Base-by-base conservation (phyloP, 2,113 vertebrate genomes). In the Corydoras sp. region DNA sequence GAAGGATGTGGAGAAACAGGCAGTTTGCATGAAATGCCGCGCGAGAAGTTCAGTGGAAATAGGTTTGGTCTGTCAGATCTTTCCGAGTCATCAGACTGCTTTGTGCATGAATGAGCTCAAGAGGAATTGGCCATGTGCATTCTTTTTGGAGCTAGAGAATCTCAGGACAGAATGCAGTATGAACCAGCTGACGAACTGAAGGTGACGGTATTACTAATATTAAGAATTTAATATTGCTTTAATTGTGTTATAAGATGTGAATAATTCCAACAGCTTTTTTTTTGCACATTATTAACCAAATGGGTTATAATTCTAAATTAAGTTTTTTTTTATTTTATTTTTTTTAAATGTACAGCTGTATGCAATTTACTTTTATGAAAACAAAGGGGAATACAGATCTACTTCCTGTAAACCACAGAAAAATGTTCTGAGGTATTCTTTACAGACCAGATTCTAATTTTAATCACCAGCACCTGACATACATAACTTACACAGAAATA, bases 1-100 rank as follows among this genome's bases (percentile, higher is more conserved):
- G 82, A 82, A 83, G 82, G 80, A 82, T 82, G 82, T 82, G 80
- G 79, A 80, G 71, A 71, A 73, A 74, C 32, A 75, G 61, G 68
- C 77, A 60, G 68, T 67, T 73, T 72, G 61, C 30, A 24, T 72
- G 48, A 74, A 50, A 65, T 62, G 68, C 66, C 53, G 35, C 55
- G 9, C 58, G 69, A 75, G 76, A 31, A 65, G 48, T 74, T 82
- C 68, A 51, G 62, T 77, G 77, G 73, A 80, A 71, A 74, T 64
- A 71, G 61, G 76, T 79, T 62, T 10, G 43, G 35, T 13, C 10
- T 62, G 13, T 30, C 61, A 70, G 12, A 67, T 58, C 35, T 68
- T 64, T 68, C 69, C 50, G 61, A 69, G 13, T 59, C 29, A 24
- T 50, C 35, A 65, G 53, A 35, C 70, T 72, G 35, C 62, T 73